Evolutionary conservation across 2,113 vertebrate genomes (phyloP), one percentile per base, ranked within the genome.

Genomic region (Vulpes ferrilata): DNA sequence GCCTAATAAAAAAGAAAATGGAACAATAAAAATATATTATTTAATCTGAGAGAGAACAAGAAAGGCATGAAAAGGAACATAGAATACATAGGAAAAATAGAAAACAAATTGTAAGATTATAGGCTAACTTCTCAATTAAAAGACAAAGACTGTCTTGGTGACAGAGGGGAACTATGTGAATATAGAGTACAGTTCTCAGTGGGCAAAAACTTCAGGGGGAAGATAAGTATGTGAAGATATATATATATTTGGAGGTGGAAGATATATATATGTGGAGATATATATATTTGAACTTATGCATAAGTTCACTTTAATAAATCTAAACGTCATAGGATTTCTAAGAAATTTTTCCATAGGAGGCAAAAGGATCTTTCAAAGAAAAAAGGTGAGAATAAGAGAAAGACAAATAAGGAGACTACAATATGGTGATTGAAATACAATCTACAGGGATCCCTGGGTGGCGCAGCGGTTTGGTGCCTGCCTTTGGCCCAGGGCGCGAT

Each of bases 261-360:
- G 35, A 35, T 35, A 35, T 35, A 35, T 35, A 35, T 35, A 35
- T 35, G 35, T 35, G 35, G 35, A 35, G 35, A 35, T 35, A 35
- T 35, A 35, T 2, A 35, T 35, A 35, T 35, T 35, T 35, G 35
- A 35, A 35, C 35, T 35, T 35, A 35, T 35, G 35, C 35, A 35
- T 35, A 35, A 35, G 22, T 79, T 95, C 71, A 95, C 38, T 85
- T 91, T 90, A 90, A 69, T 74, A 83, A 76, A 48, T 53, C 22
- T 71, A 17, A 90, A 60, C 22, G 38, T 53, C 32, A 38, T 53
- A 16, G 32, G 7, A 17, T 95, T 80, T 80, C 38, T 62, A 71
- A 35, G 51, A 90, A 32, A 13, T 69, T 71, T 91, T 82, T 95
- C 53, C 30, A 38, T 12, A 91, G 35, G 59, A 48, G 19, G 3